Conservation (phyloP, 2,888 invertebrate genomes). For the Autographa gamma region DNA sequence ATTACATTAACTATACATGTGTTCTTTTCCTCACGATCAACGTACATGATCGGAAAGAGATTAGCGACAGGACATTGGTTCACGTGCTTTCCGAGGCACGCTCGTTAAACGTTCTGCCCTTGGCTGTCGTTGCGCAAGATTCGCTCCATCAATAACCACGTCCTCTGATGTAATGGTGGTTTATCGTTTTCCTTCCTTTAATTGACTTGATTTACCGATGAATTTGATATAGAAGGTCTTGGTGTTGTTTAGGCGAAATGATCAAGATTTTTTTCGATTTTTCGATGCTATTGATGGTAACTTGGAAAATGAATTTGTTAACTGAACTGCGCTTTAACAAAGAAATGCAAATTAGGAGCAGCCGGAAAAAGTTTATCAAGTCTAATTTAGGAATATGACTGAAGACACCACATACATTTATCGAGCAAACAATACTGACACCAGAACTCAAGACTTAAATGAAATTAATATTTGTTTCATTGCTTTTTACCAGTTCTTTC, state of each 20-base stretch:
- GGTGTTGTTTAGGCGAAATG: not conserved
- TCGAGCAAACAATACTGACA: too few species aligned
- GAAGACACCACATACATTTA: too few species aligned
- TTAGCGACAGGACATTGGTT: not conserved
- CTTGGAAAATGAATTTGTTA: too few species aligned
- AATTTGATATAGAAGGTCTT: not conserved
- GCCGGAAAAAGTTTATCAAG: too few species aligned
- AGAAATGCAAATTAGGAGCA: too few species aligned
- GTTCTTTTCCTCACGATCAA: not conserved
- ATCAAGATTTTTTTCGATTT: not conserved
- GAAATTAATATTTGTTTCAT: not conserved
- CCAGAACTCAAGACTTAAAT: not conserved
- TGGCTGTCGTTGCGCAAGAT: not conserved
- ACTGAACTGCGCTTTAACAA: too few species aligned
- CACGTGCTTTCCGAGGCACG: conserved; percentile 4
- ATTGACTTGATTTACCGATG: not conserved
- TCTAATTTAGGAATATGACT: too few species aligned
- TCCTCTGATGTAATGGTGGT: not conserved
- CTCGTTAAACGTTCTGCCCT: conserved; percentile 4
- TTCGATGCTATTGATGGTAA: not conserved
- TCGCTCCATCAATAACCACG: not conserved
- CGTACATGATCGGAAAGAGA: not conserved
- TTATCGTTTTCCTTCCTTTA: conserved; percentile 2
- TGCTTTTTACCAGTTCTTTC: not conserved
- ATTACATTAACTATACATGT: not conserved